A percentile compares a stretch with the other conserved stretches of the same genome.
phyloP scores from a whole-genome alignment of 1,140 invertebrate species.

The Hycleus phaleratus region DNA sequence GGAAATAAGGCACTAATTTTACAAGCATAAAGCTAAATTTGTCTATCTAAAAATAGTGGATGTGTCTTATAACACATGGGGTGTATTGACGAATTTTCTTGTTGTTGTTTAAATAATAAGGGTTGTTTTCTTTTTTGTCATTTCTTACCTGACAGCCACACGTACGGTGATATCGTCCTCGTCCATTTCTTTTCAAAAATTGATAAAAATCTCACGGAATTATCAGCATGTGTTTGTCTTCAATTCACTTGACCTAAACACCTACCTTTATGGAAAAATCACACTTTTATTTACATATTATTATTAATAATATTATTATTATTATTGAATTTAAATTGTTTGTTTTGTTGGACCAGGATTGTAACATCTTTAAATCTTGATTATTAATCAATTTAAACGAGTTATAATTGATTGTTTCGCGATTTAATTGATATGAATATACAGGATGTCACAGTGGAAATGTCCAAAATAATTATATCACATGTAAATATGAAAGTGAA shows the following conservation, averaged over 20 bases:
- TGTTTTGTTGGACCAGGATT: neutral
- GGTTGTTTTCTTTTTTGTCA: neutral
- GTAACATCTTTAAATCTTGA: neutral
- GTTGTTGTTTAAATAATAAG: neutral
- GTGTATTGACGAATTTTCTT: neutral
- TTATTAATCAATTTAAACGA: neutral
- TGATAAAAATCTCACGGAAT: neutral
- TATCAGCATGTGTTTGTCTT: neutral
- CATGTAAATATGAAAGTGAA: constrained; percentile 9
- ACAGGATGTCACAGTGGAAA: too few relatives aligned
- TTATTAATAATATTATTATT: neutral
- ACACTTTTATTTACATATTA: constrained; percentile 3
- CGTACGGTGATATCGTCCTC: constrained; percentile 35
- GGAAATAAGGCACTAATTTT: constrained; percentile 16
- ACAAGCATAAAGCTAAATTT: constrained; percentile 12
- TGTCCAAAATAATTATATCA: neutral
- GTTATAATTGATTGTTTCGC: neutral
- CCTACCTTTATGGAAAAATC: constrained; percentile 8
- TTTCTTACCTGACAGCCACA: constrained; percentile 37
- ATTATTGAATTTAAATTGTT: neutral
- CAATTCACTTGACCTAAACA: constrained; percentile 5
- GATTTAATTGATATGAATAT: neutral
- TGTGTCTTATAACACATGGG: neutral
- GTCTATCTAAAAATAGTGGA: constrained; percentile 16
- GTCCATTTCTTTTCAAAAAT: constrained; percentile 3